Conservation (phyloP, 92 coral and sea anemone species). For the Actinernus sp. region DNA sequence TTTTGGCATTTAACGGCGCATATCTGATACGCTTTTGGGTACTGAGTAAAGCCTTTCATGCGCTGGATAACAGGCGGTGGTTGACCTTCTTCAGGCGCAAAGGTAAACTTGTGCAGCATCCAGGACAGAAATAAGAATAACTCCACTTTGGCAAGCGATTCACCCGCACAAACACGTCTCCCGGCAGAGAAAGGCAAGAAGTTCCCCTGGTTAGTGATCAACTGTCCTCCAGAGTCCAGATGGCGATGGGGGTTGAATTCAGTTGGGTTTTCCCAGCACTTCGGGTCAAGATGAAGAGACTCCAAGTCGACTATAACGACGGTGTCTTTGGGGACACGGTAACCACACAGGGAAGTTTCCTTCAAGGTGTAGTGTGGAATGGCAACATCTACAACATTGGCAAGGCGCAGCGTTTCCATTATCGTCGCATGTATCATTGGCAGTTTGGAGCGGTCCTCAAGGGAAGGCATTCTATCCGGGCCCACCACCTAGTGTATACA, state of each 20-base stretch:
- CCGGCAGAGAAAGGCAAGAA: constrained; percentile 82
- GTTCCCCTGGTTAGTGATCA: constrained; percentile 39
- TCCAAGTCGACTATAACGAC: constrained; percentile 19
- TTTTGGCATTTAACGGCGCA: constrained; percentile 41
- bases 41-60: constrained; percentile 14
- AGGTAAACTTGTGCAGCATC: constrained; percentile 55
- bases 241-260: constrained; percentile 61
- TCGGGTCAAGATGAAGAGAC: constrained; percentile 46
- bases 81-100: constrained; percentile 53
- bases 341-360: constrained; percentile 55
- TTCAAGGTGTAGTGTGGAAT: constrained; percentile 54
- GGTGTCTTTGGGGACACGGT: constrained; percentile 65
- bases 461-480: constrained; percentile 29
- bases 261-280: constrained; percentile 50
- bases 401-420: constrained; percentile 55
- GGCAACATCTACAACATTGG: constrained; percentile 30
- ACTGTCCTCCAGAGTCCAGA: constrained; percentile 46
- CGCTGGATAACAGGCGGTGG: constrained; percentile 26
- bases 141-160: constrained; percentile 60
- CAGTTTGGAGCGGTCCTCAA: constrained; percentile 42
- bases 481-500: constrained; percentile 26
- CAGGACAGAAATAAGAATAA: constrained; percentile 64
- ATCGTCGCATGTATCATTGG: constrained; percentile 42
- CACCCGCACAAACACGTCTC: constrained; percentile 74
- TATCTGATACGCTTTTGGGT: constrained; percentile 63